Conservation (phyloP, 2,888 invertebrate genomes). For the Eledona agricola region DNA sequence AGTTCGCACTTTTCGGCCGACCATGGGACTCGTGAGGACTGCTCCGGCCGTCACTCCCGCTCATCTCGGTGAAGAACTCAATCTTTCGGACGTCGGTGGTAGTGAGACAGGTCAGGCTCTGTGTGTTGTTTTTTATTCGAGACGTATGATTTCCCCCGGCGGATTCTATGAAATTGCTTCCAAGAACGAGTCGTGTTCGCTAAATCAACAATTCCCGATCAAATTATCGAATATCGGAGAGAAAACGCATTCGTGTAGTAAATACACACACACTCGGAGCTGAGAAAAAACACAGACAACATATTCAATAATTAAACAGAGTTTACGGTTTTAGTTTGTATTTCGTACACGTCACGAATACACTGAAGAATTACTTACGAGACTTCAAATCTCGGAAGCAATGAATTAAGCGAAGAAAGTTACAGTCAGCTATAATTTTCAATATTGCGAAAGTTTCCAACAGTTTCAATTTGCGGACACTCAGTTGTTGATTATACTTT, state of each 20-base stretch:
- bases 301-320: slow-evolving; percentile 11
- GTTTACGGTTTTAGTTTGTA: slow-evolving; percentile 7
- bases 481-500: too few relatives aligned
- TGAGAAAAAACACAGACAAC: neutral
- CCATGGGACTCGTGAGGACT: slow-evolving; percentile 47
- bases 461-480: too few relatives aligned
- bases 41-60: slow-evolving; percentile 38
- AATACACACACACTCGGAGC: neutral
- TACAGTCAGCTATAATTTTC: too few relatives aligned
- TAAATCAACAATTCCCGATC: slow-evolving; percentile 8
- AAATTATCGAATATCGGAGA: neutral
- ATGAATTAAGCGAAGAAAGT: too few relatives aligned
- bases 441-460: too few relatives aligned
- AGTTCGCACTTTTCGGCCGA: slow-evolving; percentile 36
- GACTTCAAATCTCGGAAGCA: too few relatives aligned
- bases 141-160: too few relatives aligned
- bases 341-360: slow-evolving; percentile 5
- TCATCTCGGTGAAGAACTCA: slow-evolving; percentile 52
- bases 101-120: slow-evolving; percentile 42
- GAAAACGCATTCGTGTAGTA: slow-evolving; percentile 2
- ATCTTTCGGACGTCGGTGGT: slow-evolving; percentile 44
- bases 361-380: too few relatives aligned
- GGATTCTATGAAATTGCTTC: too few relatives aligned
- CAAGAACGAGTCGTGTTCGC: neutral
- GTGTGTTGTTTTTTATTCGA: slow-evolving; percentile 3